Percentiles rank a stretch among this genome's conserved stretches.
phyloP scores from a whole-genome alignment of 2,888 invertebrate genomes.

The Pseudolycoriella hygida region DNA sequence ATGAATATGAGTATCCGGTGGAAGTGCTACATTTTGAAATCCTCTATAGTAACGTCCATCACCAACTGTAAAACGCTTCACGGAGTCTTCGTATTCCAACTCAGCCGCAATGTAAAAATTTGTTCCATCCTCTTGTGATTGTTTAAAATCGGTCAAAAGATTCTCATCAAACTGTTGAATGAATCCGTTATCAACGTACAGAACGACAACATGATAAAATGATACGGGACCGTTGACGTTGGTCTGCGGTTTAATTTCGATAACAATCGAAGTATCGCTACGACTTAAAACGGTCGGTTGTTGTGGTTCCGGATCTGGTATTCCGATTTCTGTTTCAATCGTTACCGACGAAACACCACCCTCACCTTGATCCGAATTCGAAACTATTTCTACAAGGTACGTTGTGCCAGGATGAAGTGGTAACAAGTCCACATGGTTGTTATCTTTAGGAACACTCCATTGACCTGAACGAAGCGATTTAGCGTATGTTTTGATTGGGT shows the following conservation, averaged over 20 bases:
- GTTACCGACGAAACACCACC: slow-evolving; percentile 38
- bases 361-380: slow-evolving; percentile 38
- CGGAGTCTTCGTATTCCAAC: slow-evolving; percentile 45
- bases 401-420: slow-evolving; percentile 55
- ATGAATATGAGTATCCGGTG: slow-evolving; percentile 40
- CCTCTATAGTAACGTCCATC: slow-evolving; percentile 54
- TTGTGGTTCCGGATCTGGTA: slow-evolving; percentile 49
- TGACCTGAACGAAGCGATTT: slow-evolving; percentile 32
- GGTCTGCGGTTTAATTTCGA: slow-evolving; percentile 46
- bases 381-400: slow-evolving; percentile 56
- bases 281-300: slow-evolving; percentile 45
- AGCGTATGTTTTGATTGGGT: slow-evolving; percentile 38
- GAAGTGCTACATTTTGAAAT: slow-evolving; percentile 59
- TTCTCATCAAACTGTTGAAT: slow-evolving; percentile 43
- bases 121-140: slow-evolving; percentile 45
- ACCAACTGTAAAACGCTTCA: slow-evolving; percentile 55
- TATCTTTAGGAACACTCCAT: slow-evolving; percentile 41
- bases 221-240: slow-evolving; percentile 67
- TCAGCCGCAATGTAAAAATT: slow-evolving; percentile 74
- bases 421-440: slow-evolving; percentile 36
- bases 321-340: slow-evolving; percentile 53
- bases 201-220: slow-evolving; percentile 52
- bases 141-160: slow-evolving; percentile 43
- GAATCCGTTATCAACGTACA: slow-evolving; percentile 44
- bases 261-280: slow-evolving; percentile 41